Evolutionary conservation across 2,113 vertebrate genomes (phyloP).

Genomic region (Malurus elegans): DNA sequence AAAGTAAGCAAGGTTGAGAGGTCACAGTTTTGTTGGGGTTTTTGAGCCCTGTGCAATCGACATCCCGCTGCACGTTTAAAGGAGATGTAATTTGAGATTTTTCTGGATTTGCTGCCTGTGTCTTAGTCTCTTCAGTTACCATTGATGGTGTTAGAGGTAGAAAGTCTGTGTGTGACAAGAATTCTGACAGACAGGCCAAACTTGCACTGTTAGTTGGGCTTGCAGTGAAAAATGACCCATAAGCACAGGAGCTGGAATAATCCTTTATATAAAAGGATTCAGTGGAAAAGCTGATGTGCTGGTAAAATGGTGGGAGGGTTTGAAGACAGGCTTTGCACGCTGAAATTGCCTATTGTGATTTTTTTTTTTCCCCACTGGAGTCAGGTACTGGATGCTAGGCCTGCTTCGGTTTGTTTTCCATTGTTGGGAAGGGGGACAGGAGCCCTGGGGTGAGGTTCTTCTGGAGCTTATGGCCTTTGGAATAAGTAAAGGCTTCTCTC

Average conservation of each 20-base stretch:
- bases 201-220: background rate
- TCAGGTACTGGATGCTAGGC: background rate
- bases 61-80: background rate
- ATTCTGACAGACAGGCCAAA: background rate
- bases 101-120: background rate
- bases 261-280: background rate
- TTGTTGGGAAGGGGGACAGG: background rate
- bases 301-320: background rate
- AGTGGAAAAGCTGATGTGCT: constrained; percentile 10
- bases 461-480: background rate
- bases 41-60: background rate
- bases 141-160: background rate
- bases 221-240: background rate
- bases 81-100: background rate
- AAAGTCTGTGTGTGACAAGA: background rate
- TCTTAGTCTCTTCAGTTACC: background rate
- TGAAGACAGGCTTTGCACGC: background rate
- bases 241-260: constrained; percentile 11
- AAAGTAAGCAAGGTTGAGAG: background rate
- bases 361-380: background rate
- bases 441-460: background rate
- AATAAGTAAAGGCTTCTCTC: background rate
- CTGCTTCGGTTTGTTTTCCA: background rate
- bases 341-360: background rate
- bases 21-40: background rate